Base-by-base conservation (phyloP, 2,797 vertebrate genomes). In the Acropternis orthonyx region DNA sequence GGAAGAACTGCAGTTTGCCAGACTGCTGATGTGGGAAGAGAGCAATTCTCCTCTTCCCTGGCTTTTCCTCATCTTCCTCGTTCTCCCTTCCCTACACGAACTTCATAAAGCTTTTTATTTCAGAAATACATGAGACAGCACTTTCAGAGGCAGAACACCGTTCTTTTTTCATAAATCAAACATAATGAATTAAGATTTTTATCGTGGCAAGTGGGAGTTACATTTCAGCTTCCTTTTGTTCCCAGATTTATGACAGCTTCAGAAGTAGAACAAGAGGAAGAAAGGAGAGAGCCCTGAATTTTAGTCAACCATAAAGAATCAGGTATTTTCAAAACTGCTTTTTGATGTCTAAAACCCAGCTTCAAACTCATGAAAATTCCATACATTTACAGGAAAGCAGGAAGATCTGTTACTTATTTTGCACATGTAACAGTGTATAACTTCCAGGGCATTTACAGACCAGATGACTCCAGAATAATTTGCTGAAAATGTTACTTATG, bases 341-440 rank as follows among this genome's bases (percentile, higher is more conserved):
- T 95, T 61, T 77, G 65, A 92, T 88, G 87, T 55, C 69, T 69
- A 79, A 84, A 92, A 14, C 15, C 1, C 62, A 84, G 24, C 32
- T 86, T 82, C 56, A 58, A 76, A 51, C 46, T 72, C 44, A 20
- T 0, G 4, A 58, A 81, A 84, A 68, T 49, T 88, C 81, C 83
- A 84, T 27, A 41, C 15, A 6, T 65, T 81, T 48, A 48, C 1
- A 51, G 37, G 48, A 69, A 54, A 81, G 41, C 58, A 41, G 69
- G 34, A 51, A 81, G 83, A 76, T 81, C 79, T 88, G 76, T 80
- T 84, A 61, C 76, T 93, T 83, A 90, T 93, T 90, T 88, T 68
- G 44, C 36, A 43, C 26, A 36, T 8, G 24, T 43, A 76, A 81
- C 9, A 13, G 24, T 2, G 7, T n/a, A 48, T 12, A 51, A 48